Conservation (phyloP, 2,797 vertebrate genomes). For the Siniperca undulata region DNA sequence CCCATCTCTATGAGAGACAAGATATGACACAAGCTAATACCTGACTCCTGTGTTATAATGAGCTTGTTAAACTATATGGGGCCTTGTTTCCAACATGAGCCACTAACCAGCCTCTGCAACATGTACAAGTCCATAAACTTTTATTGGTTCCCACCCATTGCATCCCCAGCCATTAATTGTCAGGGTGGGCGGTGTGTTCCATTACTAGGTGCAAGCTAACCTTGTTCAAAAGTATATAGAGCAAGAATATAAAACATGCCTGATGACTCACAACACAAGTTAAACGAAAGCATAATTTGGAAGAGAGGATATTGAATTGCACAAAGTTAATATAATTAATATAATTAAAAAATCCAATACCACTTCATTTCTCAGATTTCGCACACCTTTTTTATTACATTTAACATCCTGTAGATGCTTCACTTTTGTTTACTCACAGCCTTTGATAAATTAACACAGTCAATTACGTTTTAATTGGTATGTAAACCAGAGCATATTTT, state of each 20-base stretch:
- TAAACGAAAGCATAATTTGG: slow-evolving; percentile 20
- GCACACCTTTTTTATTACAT: slow-evolving; percentile 16
- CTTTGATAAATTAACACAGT: slow-evolving; percentile 15
- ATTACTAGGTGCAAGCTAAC: slow-evolving; percentile 73
- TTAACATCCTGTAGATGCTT: neutral
- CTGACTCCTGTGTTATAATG: slow-evolving; percentile 73
- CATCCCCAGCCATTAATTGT: slow-evolving; percentile 80
- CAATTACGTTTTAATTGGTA: slow-evolving; percentile 13
- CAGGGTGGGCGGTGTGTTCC: slow-evolving; percentile 67
- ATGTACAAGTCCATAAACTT: slow-evolving; percentile 84
- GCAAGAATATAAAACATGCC: slow-evolving; percentile 51
- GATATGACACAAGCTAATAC: slow-evolving; percentile 66
- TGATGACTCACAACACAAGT: slow-evolving; percentile 27
- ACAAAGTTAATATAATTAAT: neutral
- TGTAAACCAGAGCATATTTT: slow-evolving; percentile 21
- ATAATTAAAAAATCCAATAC: slow-evolving; percentile 3
- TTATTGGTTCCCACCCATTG: slow-evolving; percentile 80
- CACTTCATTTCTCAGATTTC: neutral
- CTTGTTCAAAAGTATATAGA: slow-evolving; percentile 74
- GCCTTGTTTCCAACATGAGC: slow-evolving; percentile 81
- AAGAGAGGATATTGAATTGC: slow-evolving; percentile 12
- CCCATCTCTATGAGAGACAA: slow-evolving; percentile 26
- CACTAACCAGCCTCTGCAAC: slow-evolving; percentile 77
- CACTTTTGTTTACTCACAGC: neutral
- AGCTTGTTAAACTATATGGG: slow-evolving; percentile 83